Conservation (phyloP, 2,113 vertebrate genomes). For the Triplophysa rosa region DNA sequence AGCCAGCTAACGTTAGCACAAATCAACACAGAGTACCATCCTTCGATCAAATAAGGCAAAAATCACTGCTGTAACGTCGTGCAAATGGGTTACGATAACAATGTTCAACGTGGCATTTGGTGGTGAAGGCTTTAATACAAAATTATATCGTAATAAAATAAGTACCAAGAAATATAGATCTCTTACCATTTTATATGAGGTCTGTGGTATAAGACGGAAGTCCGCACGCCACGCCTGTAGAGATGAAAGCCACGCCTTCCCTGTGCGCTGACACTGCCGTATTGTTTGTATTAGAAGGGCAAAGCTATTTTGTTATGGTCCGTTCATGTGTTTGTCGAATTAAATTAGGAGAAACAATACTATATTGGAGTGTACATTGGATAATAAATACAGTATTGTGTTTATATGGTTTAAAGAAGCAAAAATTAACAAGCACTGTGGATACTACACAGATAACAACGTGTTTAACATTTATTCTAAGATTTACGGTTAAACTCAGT, state of each 20-base stretch:
- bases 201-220: constrained; percentile 74
- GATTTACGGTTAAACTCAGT: constrained; percentile 26
- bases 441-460: neutral
- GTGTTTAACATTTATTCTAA: neutral
- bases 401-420: neutral
- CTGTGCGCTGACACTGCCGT: constrained; percentile 61
- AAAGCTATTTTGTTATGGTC: neutral
- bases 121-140: neutral
- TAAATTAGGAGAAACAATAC: neutral
- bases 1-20: constrained; percentile 40
- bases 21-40: constrained; percentile 24
- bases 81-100: neutral
- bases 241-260: constrained; percentile 62
- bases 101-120: neutral
- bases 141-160: neutral
- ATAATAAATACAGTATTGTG: neutral
- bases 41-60: constrained; percentile 4
- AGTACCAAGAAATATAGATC: constrained; percentile 32
- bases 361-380: no score
- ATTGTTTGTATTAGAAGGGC: neutral
- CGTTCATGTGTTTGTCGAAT: neutral
- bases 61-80: neutral
- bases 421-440: neutral
- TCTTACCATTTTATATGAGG: constrained; percentile 72
- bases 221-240: constrained; percentile 75